Evolutionary conservation across 1,140 invertebrate species (phyloP), one percentile per base, ranked within the genome.

Genomic region (Apis laboriosa): DNA sequence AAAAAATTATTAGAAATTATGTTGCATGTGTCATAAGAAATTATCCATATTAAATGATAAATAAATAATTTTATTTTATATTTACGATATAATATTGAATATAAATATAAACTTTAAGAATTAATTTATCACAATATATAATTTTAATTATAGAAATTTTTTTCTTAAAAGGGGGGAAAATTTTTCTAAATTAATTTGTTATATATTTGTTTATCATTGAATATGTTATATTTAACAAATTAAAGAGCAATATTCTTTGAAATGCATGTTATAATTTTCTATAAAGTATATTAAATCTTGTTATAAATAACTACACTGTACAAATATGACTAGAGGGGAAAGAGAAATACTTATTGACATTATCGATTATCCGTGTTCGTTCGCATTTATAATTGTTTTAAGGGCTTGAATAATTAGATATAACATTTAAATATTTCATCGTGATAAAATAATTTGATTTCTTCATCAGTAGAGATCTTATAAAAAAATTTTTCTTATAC

Each of bases 51-150:
- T 78, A 83, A 87, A 84, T 64, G 56, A 83, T 87, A 79, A 92
- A 92, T 92, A 92, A 92, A 90, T 92, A 90, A 75, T 86, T 89
- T 89, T 92, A 92, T 90, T 92, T 80, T 86, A 83, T 76, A 88
- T 81, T 86, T 84, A 77, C 88, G 90, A 88, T 24, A 88, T 80
- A 80, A 51, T 82, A 81, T 76, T 67, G 60, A n/a, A 13, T 78
- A 82, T 17, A 78, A 72, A 15, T 70, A 28, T 8, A 15, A 72
- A 58, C 19, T 70, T n/a, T 3, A 24, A 82, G 15, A 17, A 24
- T 60, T 17, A 55, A 24, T 66, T 53, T 49, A 11, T 64, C 34
- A 11, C 17, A 24, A 63, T 43, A 55, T 9, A 63, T 67, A 74
- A 8, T n/a, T 70, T 58, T 60, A 51, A 43, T 17, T 17, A 3